Conservation (phyloP, 2,888 invertebrate genomes). For the Heteromurus nitidus region DNA sequence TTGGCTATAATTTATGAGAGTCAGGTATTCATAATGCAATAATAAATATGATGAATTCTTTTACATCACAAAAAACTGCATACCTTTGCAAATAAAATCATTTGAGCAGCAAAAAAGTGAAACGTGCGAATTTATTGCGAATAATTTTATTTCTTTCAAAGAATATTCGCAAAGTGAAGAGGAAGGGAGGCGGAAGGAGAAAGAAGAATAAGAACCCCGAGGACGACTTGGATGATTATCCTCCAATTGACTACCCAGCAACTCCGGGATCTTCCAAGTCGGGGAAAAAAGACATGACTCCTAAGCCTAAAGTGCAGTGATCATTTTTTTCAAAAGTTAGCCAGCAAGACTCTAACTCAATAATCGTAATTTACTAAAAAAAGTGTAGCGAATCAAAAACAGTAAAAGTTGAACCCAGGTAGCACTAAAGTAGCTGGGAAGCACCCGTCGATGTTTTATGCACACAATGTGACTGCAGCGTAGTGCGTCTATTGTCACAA, state of each 20-base stretch:
- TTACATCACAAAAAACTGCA: neutral
- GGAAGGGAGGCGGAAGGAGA: constrained; percentile 29
- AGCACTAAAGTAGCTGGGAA: constrained; percentile 22
- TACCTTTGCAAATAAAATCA: neutral
- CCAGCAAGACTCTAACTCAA: neutral
- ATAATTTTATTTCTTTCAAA: neutral
- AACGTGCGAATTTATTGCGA: constrained; percentile 6
- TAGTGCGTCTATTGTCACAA: constrained; percentile 24
- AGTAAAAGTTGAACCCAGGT: constrained; percentile 7
- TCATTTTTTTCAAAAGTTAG: neutral
- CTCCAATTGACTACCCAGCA: constrained; percentile 34
- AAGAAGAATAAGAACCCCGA: constrained; percentile 30
- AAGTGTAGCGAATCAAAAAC: neutral
- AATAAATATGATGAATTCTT: neutral
- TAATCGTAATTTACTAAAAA: neutral
- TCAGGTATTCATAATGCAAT: constrained; percentile 25
- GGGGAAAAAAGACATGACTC: neutral
- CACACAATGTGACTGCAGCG: no score
- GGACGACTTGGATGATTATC: constrained; percentile 45
- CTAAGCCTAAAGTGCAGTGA: neutral
- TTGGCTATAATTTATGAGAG: constrained; percentile 49
- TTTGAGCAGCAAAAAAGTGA: constrained; percentile 1
- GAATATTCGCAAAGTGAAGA: constrained; percentile 38
- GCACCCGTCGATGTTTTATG: neutral
- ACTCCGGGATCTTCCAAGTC: neutral